Percentiles rank a stretch among this genome's conserved stretches.
These are phyloP conservation scores for Idaea straminata DNA, from an alignment of 2,888 invertebrate genomes.

Conservation along the genomic window DNA sequence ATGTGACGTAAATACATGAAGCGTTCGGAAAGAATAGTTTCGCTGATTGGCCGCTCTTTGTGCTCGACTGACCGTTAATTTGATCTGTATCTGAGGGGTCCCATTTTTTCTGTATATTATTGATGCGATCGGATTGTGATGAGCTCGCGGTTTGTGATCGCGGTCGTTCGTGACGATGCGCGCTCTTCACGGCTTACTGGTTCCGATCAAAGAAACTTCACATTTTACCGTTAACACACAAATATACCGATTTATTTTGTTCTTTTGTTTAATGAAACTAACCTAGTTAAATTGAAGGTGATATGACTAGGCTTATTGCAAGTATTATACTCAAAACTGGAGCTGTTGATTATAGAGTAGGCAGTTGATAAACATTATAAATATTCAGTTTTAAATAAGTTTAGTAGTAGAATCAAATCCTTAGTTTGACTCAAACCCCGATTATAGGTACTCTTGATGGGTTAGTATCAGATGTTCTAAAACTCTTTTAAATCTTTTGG, in stretches of 20 bases:
- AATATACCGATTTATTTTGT: not conserved
- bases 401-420: too few species aligned
- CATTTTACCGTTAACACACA: not conserved
- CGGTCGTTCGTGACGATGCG: slow-evolving; percentile 17
- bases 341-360: not conserved
- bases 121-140: slow-evolving; percentile 62
- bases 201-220: slow-evolving; percentile 8
- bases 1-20: slow-evolving; percentile 77
- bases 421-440: too few species aligned
- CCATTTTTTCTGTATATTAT: slow-evolving; percentile 68
- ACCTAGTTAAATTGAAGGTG: not conserved
- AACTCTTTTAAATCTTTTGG: too few species aligned
- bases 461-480: too few species aligned
- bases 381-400: too few species aligned
- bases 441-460: too few species aligned
- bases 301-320: not conserved
- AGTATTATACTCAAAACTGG: not conserved
- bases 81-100: slow-evolving; percentile 62
- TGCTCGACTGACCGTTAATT: slow-evolving; percentile 75
- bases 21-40: slow-evolving; percentile 67
- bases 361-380: not conserved
- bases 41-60: slow-evolving; percentile 72
- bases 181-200: slow-evolving; percentile 31
- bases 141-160: slow-evolving; percentile 41
- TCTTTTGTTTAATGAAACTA: not conserved